Percentiles rank a stretch among this genome's conserved stretches.
Conservation (phyloP, 1,140 invertebrate genomes). For the Aphis craccivora region DNA sequence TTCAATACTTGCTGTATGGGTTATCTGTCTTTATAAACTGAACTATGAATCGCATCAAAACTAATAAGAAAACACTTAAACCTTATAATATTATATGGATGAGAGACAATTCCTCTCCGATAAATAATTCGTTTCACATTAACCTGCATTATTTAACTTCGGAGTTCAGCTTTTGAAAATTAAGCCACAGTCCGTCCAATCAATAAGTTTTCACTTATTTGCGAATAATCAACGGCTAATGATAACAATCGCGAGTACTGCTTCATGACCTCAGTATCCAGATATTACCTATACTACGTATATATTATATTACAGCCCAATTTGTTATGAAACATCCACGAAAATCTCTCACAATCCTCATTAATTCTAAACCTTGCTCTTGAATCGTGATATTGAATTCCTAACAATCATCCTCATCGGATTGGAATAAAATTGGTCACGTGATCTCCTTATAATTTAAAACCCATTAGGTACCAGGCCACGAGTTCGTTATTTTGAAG, state of each 20-base stretch:
- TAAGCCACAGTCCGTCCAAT: not conserved
- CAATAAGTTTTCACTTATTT: not conserved
- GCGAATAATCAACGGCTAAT: not conserved
- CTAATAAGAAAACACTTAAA: not conserved
- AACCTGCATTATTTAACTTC: not conserved
- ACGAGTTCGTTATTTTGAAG: slow-evolving; percentile 4
- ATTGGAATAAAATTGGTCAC: slow-evolving; percentile 6
- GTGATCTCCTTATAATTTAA: not conserved
- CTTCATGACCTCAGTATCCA: not conserved
- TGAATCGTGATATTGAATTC: not conserved
- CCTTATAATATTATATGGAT: not conserved
- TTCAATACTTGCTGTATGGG: too few relatives aligned
- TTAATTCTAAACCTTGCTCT: not conserved
- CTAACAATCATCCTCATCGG: not conserved
- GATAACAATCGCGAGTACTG: not conserved
- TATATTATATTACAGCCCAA: not conserved
- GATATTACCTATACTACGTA: not conserved
- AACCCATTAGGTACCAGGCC: not conserved
- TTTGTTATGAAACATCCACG: not conserved
- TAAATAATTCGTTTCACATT: not conserved
- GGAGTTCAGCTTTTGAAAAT: not conserved
- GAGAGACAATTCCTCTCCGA: not conserved
- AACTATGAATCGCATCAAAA: not conserved
- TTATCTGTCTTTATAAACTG: not conserved
- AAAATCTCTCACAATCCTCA: not conserved